These are phyloP conservation scores for Euleptes europaea DNA, from an alignment of 2,113 vertebrate species.

Conservation along the genomic window DNA sequence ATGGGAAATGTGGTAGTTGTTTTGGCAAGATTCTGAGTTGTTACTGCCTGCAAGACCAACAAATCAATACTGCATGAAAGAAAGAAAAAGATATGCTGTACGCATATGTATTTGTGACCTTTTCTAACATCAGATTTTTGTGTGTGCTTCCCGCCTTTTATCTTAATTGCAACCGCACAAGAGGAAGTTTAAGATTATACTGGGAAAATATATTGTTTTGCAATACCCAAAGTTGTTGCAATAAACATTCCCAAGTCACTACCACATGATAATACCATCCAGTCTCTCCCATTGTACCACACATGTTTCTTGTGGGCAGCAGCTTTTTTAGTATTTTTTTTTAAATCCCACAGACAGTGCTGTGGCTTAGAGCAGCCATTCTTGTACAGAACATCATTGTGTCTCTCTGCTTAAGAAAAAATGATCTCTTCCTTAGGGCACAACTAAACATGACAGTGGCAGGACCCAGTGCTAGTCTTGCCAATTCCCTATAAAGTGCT, in stretches of 20 bases:
- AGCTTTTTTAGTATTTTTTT: not conserved
- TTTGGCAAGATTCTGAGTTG: slow-evolving; percentile 2
- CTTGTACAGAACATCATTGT: not conserved
- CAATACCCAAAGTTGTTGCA: not conserved
- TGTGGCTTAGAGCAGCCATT: not conserved
- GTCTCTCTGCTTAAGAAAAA: not conserved
- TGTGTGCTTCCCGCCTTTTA: not conserved
- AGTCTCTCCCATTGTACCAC: not conserved
- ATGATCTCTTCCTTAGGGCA: not conserved
- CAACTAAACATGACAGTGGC: not conserved
- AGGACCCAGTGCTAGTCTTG: not conserved
- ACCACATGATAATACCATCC: not conserved
- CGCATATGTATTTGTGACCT: not conserved
- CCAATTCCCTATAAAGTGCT: not conserved
- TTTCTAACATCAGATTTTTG: not conserved
- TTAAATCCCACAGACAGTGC: not conserved
- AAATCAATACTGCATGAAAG: slow-evolving; percentile 6
- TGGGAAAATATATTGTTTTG: not conserved
- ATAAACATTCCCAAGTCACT: not conserved
- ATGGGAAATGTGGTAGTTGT: slow-evolving; percentile 7
- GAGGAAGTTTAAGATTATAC: not conserved
- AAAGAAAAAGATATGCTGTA: not conserved
- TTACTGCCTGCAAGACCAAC: not conserved
- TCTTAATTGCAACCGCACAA: not conserved
- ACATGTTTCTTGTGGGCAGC: not conserved